Evolutionary conservation across 2,888 invertebrate species (phyloP).

Genomic region (Stenichneumon culpator): DNA sequence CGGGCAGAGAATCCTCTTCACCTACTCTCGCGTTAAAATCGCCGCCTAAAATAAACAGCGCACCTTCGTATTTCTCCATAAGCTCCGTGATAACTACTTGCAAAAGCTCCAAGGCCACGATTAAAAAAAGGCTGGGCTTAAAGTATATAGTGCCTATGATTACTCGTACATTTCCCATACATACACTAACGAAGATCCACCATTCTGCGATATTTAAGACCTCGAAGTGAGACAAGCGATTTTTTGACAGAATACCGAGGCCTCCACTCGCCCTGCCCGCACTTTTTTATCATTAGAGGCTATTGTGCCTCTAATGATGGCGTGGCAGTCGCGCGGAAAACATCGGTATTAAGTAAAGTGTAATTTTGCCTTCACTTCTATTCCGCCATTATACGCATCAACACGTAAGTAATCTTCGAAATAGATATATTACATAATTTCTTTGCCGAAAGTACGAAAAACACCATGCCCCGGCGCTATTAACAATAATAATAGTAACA

Average conservation of each 20-base stretch:
- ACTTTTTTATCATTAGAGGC: not conserved
- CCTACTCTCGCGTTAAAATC: not conserved
- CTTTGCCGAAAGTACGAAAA: no score
- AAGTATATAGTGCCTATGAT: not conserved
- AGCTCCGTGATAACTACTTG: not conserved
- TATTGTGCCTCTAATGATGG: no score
- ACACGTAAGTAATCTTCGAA: no score
- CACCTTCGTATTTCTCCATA: not conserved
- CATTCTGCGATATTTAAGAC: not conserved
- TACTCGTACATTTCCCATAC: not conserved
- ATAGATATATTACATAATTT: no score
- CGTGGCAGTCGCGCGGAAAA: no score
- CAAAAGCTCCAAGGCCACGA: not conserved
- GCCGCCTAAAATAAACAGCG: not conserved
- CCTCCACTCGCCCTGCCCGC: not conserved
- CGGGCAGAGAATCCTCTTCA: not conserved
- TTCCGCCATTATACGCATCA: no score
- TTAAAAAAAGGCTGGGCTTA: not conserved
- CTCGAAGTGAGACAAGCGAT: not conserved
- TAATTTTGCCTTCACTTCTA: no score
- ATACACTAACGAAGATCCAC: not conserved
- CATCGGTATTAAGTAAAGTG: no score
- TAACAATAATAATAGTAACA: no score
- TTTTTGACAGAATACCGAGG: not conserved
- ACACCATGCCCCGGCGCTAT: no score